Conservation (phyloP, 2,113 vertebrate species). For the Hemicordylus capensis region DNA sequence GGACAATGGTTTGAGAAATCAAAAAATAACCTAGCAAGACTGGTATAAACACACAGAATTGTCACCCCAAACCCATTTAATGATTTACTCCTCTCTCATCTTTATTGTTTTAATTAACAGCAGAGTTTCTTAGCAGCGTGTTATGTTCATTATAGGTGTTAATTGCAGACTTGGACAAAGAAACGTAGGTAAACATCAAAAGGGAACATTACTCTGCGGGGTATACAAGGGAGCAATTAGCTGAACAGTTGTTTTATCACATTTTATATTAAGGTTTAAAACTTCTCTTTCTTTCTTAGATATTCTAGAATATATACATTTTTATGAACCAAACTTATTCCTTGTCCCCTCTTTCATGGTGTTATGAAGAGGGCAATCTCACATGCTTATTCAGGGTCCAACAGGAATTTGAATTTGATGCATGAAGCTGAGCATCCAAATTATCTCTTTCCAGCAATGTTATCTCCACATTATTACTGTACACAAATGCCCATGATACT, state of each 20-base stretch:
- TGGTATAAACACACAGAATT: background rate
- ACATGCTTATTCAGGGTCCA: background rate
- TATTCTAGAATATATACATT: background rate
- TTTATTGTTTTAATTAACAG: slow-evolving; percentile 73
- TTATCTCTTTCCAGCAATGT: background rate
- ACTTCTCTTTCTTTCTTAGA: background rate
- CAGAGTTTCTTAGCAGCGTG: slow-evolving; percentile 58
- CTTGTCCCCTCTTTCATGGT: background rate
- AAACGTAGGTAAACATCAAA: slow-evolving; percentile 65
- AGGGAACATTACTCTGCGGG: slow-evolving; percentile 37
- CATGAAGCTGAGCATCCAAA: background rate
- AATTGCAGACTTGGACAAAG: slow-evolving; percentile 65
- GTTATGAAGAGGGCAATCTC: background rate
- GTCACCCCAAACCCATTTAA: slow-evolving; percentile 24
- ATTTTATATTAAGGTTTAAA: slow-evolving; percentile 34
- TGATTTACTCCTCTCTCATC: slow-evolving; percentile 56
- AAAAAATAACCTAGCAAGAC: background rate
- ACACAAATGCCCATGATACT: background rate
- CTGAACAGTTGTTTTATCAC: slow-evolving; percentile 37
- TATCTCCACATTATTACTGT: background rate
- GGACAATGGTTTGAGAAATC: too few species aligned
- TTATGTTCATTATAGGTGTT: slow-evolving; percentile 67
- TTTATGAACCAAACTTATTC: background rate
- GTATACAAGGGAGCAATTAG: slow-evolving; percentile 49
- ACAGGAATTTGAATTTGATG: background rate